Evolutionary conservation across 2,113 vertebrate species (phyloP), one percentile per base, ranked within the genome.

Genomic region (Anoplopoma fimbria): DNA sequence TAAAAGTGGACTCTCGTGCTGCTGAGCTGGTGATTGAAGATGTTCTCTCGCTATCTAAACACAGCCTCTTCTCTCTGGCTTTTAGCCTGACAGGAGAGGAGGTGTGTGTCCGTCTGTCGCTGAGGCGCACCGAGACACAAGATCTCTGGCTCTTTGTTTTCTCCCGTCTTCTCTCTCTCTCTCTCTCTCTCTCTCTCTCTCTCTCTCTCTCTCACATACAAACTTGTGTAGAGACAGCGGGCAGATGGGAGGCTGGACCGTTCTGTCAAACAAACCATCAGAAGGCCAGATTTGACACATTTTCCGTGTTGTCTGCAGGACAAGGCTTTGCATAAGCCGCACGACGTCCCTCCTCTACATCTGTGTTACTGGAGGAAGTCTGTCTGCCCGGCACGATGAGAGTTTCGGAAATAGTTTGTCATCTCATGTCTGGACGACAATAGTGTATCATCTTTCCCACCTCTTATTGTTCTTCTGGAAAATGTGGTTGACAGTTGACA

Each of bases 251-350:
- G 1, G 49, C 72, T 0, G 68, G 40, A 70, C 72, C 4, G 19
- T 75, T 49, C 79, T 89, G 86, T 91, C 92, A 93, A 91, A 94
- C 91, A 93, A 84, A 36, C 74, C 88, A 4, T 90, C 88, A 83
- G 47, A 31, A 57, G 70, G 34, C 29, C 70, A 40, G 68, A 62
- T 90, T 89, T 89, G 70, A 87, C 87, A 84, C 92, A 63, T 69
- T 85, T 4, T 53, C 60, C 5, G 10, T 63, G 71, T 64, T 65
- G 40, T 76, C 23, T 81, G 67, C 23, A 67, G 36, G 27, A 49
- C 12, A 8, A n/a, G 53, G 45, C 36, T 79, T 33, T n/a, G 53
- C 70, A 31, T 25, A 45, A 61, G 62, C 65, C 49, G 17, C 38
- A 31, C 68, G 55, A 65, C 17, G 62, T 42, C 40, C 34, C 19